These are phyloP conservation scores for Microplitis mediator DNA, from an alignment of 1,140 invertebrate genomes.

Conservation along the genomic window DNA sequence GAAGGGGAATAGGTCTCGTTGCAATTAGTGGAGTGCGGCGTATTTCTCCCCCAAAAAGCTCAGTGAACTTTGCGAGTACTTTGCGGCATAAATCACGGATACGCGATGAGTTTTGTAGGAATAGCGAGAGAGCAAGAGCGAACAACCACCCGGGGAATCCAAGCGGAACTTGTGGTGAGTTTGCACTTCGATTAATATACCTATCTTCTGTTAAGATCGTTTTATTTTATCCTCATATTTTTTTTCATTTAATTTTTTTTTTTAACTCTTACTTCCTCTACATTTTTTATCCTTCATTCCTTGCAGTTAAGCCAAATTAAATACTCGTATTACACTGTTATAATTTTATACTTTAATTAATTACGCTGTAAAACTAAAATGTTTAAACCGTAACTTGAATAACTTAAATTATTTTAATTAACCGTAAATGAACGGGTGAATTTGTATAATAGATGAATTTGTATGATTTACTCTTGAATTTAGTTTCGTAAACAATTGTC, in stretches of 20 bases:
- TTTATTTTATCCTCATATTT: background rate
- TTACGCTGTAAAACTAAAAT: too few species aligned
- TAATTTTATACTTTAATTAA: too few species aligned
- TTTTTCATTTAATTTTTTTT: background rate
- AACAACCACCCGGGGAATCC: slow-evolving; percentile 14
- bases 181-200: slow-evolving; percentile 27
- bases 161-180: slow-evolving; percentile 24
- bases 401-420: too few species aligned
- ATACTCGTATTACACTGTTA: too few species aligned
- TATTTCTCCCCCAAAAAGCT: slow-evolving; percentile 16
- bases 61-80: slow-evolving; percentile 19
- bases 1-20: slow-evolving; percentile 9
- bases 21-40: slow-evolving; percentile 24
- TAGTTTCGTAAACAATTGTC: too few species aligned
- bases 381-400: too few species aligned
- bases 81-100: slow-evolving; percentile 22
- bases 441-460: too few species aligned
- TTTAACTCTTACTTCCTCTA: too few species aligned
- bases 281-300: too few species aligned
- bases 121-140: background rate
- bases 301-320: too few species aligned
- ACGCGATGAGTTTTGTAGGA: slow-evolving; percentile 27
- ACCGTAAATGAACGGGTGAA: too few species aligned
- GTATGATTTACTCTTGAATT: too few species aligned
- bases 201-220: slow-evolving; percentile 12